Evolutionary conservation across 2,797 vertebrate genomes (phyloP), one percentile per base, ranked within the genome.

Genomic region (Limosa lapponica): DNA sequence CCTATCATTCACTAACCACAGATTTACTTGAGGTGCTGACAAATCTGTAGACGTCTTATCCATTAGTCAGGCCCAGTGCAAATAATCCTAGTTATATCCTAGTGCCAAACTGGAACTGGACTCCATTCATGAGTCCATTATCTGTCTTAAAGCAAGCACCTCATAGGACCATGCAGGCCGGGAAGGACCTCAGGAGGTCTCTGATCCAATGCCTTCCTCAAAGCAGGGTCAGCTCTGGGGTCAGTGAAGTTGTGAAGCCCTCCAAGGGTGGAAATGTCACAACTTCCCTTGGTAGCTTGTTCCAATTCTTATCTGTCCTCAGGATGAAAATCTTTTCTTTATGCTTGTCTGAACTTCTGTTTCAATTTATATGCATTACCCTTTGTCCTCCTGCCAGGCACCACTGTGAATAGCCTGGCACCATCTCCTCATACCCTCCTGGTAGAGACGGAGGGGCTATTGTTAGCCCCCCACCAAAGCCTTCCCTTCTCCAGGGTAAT

Each of bases 341-440:
- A 37, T 11, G 22, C 13, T 23, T 75, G 7, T 64, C 39, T 51
- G 32, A 87, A 73, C 14, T 51, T 65, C 36, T 15, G 5, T 62
- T 93, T 80, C 59, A 61, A 7, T 11, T 54, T 55, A 12, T 7
- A 52, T 0, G 0, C 9, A 6, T 39, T 61, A 23, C 10, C 13
- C 7, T 74, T 79, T 71, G 8, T 64, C 15, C 6, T 48, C 13
- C 36, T 2, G 0, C 12, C 73, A 52, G 2, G 3, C 14, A 65
- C 3, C 2, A 1, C n/a, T 39, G 36, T 30, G 36, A 61, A 46
- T 16, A 72, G 27, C 51, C 36, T 77, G 64, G 7, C 5, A 5
- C 13, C 28, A 34, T 25, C 23, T 82, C 32, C 54, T 48, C 59
- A 22, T 3, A 36, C 3, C 16, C 14, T 43, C 4, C 36, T 36